Evolutionary conservation across 2,797 vertebrate genomes (phyloP).

Genomic region (Amphiprion clarkii): DNA sequence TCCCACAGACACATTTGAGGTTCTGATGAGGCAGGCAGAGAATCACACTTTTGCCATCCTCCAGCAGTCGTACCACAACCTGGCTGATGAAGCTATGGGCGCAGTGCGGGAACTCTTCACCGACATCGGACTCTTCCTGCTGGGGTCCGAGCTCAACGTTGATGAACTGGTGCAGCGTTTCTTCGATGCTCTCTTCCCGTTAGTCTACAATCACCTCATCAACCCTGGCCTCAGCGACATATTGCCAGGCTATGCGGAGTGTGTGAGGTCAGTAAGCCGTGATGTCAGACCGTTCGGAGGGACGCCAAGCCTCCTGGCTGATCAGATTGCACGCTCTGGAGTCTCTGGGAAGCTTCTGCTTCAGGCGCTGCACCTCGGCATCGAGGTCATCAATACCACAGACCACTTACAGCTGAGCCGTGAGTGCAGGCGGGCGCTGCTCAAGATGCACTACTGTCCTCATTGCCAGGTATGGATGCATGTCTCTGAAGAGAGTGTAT

Average conservation of each 20-base stretch:
- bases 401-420: constrained; percentile 89
- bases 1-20: constrained; percentile 88
- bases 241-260: constrained; percentile 84
- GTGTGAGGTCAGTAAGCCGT: constrained; percentile 78
- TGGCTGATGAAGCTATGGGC: constrained; percentile 80
- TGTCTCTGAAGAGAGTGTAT: constrained; percentile 29
- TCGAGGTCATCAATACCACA: constrained; percentile 94
- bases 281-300: constrained; percentile 85
- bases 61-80: constrained; percentile 81
- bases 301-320: constrained; percentile 76
- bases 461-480: constrained; percentile 85
- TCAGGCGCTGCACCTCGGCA: constrained; percentile 91
- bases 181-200: constrained; percentile 90
- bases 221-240: constrained; percentile 79
- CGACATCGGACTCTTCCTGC: constrained; percentile 88
- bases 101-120: constrained; percentile 88
- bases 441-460: constrained; percentile 91
- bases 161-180: constrained; percentile 88
- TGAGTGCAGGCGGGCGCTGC: constrained; percentile 88
- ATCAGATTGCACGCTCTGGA: constrained; percentile 84
- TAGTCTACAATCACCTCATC: constrained; percentile 88
- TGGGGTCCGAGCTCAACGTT: constrained; percentile 87
- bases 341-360: constrained; percentile 86
- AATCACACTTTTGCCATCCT: constrained; percentile 87
- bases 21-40: constrained; percentile 88